Base-by-base conservation (phyloP, 2,797 vertebrate species). In the Synaphobranchus kaupii region DNA sequence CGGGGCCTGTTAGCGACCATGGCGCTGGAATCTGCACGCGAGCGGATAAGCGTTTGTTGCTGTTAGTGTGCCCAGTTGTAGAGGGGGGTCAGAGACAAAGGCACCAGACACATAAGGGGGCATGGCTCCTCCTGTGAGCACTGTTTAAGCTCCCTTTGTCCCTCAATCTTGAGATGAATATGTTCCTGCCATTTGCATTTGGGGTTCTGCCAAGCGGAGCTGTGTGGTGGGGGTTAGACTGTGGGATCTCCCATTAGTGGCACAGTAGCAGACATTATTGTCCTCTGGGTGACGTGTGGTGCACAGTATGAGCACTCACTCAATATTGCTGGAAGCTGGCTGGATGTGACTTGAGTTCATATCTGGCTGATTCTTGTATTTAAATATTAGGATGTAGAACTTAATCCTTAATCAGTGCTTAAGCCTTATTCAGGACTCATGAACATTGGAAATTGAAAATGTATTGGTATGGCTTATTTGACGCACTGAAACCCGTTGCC, bases 81-180 rank as follows among this genome's bases (percentile, higher is more conserved):
- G 28, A 82, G 52, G 20, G 80, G 50, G 80, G 80, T 82, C 80
- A 52, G 22, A 47, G 80, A 82, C 80, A 82, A 82, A n/a, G n/a
- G 9, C 25, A 1, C 5, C 50, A 48, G 80, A 47, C 48, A 50
- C 48, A 13, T 13, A 10, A 47, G 80, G 76, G 78, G 80, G 47
- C 25, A 25, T 25, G 80, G 80, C 48, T 28, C 44, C 48, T 1
- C 44, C 48, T 1, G 44, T 25, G 17, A 48, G 80, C 80, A 52
- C 80, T 12, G 48, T 20, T 82, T 82, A 82, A 50, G 80, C 39
- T 52, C 47, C 20, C 44, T 82, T 50, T 82, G 20, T 52, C n/a
- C 80, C n/a, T 15, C 80, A 22, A n/a, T 25, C 48, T 52, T 9
- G 80, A 50, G 80, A 82, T 82, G 25, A 82, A 82, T 50, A 52